phyloP scores from a whole-genome alignment of 2,888 invertebrate species.

The Acronicta leporina region DNA sequence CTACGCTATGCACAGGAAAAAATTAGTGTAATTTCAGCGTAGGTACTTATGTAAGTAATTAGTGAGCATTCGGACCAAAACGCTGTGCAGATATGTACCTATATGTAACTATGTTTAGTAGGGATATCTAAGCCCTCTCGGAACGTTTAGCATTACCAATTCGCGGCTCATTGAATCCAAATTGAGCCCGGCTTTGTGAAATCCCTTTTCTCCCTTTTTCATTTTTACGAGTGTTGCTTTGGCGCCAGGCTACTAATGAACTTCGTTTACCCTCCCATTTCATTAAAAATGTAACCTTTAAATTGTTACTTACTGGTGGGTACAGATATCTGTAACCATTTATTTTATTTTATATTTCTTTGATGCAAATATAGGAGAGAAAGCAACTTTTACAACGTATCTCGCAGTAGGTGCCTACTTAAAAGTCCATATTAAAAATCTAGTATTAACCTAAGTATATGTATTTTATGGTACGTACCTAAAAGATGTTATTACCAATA shows the following conservation, averaged over 20 bases:
- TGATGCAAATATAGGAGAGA: slow-evolving; percentile 12
- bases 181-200: slow-evolving; percentile 75
- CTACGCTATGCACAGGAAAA: not conserved
- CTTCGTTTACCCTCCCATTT: slow-evolving; percentile 62
- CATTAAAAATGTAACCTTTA: slow-evolving; percentile 55
- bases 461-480: too few relatives aligned
- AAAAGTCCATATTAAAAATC: too few relatives aligned
- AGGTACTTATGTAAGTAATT: not conserved
- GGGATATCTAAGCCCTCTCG: slow-evolving; percentile 68
- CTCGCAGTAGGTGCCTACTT: too few relatives aligned
- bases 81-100: slow-evolving; percentile 23
- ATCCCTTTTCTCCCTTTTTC: slow-evolving; percentile 75
- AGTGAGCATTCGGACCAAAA: slow-evolving; percentile 15
- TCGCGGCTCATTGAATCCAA: slow-evolving; percentile 80
- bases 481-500: too few relatives aligned
- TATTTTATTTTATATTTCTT: slow-evolving; percentile 27
- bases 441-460: too few relatives aligned
- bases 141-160: slow-evolving; percentile 77
- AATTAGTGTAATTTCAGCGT: slow-evolving; percentile 8
- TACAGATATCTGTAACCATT: slow-evolving; percentile 23
- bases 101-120: slow-evolving; percentile 50
- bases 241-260: slow-evolving; percentile 73
- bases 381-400: not conserved
- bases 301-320: slow-evolving; percentile 36
- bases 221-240: slow-evolving; percentile 77